Base-by-base conservation (phyloP, 2,113 vertebrate species). In the Dunckerocampus dactyliophorus region DNA sequence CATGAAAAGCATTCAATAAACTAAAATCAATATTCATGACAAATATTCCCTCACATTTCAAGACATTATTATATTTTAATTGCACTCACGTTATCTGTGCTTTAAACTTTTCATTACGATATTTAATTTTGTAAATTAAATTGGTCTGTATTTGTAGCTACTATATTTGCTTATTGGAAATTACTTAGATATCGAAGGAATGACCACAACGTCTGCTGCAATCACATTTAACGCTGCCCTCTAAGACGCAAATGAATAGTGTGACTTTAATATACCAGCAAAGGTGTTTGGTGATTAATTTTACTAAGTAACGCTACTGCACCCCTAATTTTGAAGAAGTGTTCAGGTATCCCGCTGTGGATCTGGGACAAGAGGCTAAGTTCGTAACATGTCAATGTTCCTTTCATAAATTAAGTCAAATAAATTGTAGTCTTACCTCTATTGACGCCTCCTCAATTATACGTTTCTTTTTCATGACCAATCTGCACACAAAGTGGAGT, bases 391-490 rank as follows among this genome's bases (percentile, higher is more conserved):
- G 39, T 14, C 11, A 12, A 34, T 34, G 31, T 34, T 34, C 31
- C 31, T 34, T 28, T 3, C 37, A 39, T 12, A 39, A 12, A 39
- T 11, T 39, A 39, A 3, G 37, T 2, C 1, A 5, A 0, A 1
- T 16, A 6, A 24, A 3, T 47, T 16, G 1, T 46, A 10, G 7
- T n/a, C 71, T 70, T 66, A 88, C 85, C 79, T 81, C 65, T 11
- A 6, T 28, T 6, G 48, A 1, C 0, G 77, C 71, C 20, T 70
- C 62, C 2, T 28, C 17, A 12, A 48, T 34, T 0, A 9, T 2
- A 24, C 51, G 47, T 46, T 76, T 82, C n/a, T 77, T 87, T 1
- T 79, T 86, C 83, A 87, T 86, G 51, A 65, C 37, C n/a, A n/a
- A 16, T 59, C 0, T 28, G 19, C 6, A 50, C 52, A 7, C 0